Conservation (phyloP, 2,797 vertebrate species). For the Amphiprion clarkii region DNA sequence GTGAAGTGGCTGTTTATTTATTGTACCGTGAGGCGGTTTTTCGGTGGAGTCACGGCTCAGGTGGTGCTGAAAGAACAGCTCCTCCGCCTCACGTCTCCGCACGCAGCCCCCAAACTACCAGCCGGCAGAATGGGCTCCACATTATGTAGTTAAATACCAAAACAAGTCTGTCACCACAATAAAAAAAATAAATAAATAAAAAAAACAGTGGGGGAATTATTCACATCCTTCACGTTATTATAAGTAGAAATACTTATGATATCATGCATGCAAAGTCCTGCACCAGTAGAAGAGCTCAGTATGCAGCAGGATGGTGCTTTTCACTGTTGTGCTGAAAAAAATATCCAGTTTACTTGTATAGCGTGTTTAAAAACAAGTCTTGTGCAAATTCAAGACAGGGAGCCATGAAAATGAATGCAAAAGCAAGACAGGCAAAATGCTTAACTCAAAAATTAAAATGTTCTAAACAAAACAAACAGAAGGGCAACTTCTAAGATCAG, state of each 20-base stretch:
- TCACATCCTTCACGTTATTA: background rate
- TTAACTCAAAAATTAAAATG: no score
- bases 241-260: background rate
- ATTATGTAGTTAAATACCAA: constrained; percentile 46
- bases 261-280: background rate
- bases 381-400: no score
- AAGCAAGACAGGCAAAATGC: no score
- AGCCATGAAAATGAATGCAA: no score
- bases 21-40: background rate
- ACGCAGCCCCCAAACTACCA: constrained; percentile 6
- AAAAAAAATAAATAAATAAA: background rate
- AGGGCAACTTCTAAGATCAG: no score
- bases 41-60: constrained; percentile 38
- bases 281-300: background rate
- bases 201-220: background rate
- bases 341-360: no score
- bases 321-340: background rate
- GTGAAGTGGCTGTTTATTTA: constrained; percentile 37
- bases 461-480: no score
- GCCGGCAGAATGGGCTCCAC: constrained; percentile 13
- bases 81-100: constrained; percentile 43
- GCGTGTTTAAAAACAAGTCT: no score
- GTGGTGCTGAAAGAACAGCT: constrained; percentile 79
- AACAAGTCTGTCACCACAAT: constrained; percentile 11
- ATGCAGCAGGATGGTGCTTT: background rate